Evolutionary conservation across 2,888 invertebrate species (phyloP).

Genomic region (Magallana nippona): DNA sequence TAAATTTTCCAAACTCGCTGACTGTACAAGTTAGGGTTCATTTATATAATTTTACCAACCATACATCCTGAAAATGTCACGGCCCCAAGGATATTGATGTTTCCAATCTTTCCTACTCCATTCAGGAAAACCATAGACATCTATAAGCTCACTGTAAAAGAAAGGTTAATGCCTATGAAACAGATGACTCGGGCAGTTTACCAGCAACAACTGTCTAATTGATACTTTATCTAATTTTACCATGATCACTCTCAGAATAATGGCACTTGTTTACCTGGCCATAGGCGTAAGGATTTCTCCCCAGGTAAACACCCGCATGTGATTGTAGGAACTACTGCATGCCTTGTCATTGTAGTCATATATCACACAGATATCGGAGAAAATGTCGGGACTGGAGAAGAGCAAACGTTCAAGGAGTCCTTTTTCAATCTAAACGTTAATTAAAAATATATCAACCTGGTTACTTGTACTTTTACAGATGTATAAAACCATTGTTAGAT

Average conservation of each 20-base stretch:
- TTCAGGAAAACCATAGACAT: constrained; percentile 45
- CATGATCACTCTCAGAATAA: not conserved
- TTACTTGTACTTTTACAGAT: too few species aligned
- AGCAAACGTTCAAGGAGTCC: constrained; percentile 51
- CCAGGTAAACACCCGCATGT: constrained; percentile 58
- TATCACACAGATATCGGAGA: constrained; percentile 62
- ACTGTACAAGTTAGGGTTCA: too few species aligned
- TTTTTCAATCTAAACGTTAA: constrained; percentile 53
- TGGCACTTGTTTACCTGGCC: constrained; percentile 49
- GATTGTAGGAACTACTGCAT: constrained; percentile 59
- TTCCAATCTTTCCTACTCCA: constrained; percentile 39
- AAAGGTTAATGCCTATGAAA: not conserved
- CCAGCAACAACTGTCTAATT: not conserved
- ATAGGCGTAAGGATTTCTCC: constrained; percentile 55
- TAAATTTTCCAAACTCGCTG: too few species aligned
- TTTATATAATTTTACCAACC: constrained; percentile 41
- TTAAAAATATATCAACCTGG: not conserved
- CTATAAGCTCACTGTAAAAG: constrained; percentile 51
- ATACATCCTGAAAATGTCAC: constrained; percentile 50
- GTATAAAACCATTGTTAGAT: too few species aligned
- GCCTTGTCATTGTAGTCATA: constrained; percentile 65
- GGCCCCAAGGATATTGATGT: constrained; percentile 49
- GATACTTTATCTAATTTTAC: not conserved
- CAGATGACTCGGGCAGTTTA: not conserved
- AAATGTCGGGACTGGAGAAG: constrained; percentile 48